A percentile compares a stretch with the other conserved stretches of the same genome.
Conservation (phyloP, 30 jellyfish, hydroid and myxozoan species). For the Euphysa ruthae region DNA sequence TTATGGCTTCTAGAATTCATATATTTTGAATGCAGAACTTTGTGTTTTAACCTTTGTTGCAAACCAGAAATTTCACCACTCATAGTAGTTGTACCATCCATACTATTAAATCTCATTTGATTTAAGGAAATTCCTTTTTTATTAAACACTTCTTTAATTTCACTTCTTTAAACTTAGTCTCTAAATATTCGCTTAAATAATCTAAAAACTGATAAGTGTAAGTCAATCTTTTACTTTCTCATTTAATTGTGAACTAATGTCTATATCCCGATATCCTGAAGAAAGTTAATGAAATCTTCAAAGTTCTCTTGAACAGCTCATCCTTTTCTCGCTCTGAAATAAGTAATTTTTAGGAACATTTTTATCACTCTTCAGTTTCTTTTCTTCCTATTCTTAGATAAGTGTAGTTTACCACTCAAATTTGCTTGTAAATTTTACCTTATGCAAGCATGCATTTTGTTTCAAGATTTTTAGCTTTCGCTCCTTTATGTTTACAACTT, state of each 20-base stretch:
- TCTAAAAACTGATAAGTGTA: no score
- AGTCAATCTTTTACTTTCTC: neutral
- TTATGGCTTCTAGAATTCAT: neutral
- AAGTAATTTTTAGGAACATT: neutral
- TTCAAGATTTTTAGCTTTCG: neutral
- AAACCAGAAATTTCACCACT: neutral
- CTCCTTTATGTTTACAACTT: neutral
- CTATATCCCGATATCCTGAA: neutral
- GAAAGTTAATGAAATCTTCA: neutral
- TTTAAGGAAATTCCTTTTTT: no score
- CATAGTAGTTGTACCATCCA: neutral
- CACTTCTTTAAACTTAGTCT: no score
- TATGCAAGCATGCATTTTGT: neutral
- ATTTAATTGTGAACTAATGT: neutral
- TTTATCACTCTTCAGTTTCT: neutral
- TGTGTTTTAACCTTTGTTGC: neutral
- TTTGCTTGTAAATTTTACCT: neutral
- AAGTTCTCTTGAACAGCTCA: neutral
- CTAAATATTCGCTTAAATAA: neutral
- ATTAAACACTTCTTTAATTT: no score
- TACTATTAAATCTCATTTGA: no score
- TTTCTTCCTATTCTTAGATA: neutral
- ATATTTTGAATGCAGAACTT: neutral
- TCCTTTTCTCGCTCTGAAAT: neutral
- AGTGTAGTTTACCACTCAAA: no score